Evolutionary conservation across 2,113 vertebrate species (phyloP).

Genomic region (Xenotilapia flavipinnis): DNA sequence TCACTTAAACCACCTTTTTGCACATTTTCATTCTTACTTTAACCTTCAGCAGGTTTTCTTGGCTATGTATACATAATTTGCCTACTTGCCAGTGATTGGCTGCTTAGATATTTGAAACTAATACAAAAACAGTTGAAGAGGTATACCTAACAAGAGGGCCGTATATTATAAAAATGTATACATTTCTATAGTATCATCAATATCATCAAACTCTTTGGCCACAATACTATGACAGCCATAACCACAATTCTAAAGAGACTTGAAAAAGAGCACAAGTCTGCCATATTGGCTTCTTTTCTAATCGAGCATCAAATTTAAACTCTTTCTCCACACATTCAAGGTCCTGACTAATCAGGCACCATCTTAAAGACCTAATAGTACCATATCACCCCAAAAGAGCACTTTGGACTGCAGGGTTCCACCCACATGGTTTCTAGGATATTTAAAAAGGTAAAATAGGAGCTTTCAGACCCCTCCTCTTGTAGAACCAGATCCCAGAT

Average conservation of each 20-base stretch:
- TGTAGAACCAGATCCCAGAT: background rate
- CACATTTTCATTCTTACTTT: background rate
- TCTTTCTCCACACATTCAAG: background rate
- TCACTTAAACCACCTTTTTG: background rate
- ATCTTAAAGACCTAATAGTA: background rate
- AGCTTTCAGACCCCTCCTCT: background rate
- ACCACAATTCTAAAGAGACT: background rate
- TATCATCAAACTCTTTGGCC: background rate
- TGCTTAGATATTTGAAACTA: background rate
- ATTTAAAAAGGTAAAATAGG: background rate
- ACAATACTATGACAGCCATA: background rate
- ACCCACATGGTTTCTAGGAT: background rate
- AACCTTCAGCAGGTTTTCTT: background rate
- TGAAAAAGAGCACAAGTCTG: background rate
- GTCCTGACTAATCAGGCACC: background rate
- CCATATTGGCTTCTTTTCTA: background rate
- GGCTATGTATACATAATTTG: background rate
- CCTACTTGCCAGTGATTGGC: background rate
- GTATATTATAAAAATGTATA: background rate
- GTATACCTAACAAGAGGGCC: background rate
- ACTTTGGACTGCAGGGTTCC: background rate
- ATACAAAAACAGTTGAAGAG: background rate
- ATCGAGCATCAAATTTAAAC: background rate
- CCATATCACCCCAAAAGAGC: background rate
- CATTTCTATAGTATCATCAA: background rate